phyloP scores from a whole-genome alignment of 2,797 vertebrate genomes.

The Hoplostethus atlanticus region DNA sequence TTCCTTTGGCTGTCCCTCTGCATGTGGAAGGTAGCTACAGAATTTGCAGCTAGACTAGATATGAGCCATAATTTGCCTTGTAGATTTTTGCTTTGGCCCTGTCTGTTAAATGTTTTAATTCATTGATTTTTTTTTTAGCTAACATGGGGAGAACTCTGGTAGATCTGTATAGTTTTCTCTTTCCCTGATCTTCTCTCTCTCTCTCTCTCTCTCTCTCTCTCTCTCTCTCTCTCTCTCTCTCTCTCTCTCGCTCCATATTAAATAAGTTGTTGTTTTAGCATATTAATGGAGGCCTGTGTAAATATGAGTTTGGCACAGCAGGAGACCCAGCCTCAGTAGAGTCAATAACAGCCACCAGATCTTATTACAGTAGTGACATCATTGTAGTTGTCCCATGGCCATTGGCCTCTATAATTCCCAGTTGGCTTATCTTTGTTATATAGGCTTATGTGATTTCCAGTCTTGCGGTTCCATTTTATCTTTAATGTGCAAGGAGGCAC shows the following conservation, averaged over 20 bases:
- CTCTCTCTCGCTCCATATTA: not conserved
- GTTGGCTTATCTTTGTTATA: conserved; percentile 21
- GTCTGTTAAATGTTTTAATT: not conserved
- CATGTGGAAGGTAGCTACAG: conserved; percentile 10
- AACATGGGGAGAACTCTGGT: not conserved
- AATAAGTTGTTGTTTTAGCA: conserved; percentile 52
- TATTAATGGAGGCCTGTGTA: conserved; percentile 56
- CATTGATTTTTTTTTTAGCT: not conserved
- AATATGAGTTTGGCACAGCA: conserved; percentile 65
- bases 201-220: too few species aligned
- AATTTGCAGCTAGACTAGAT: not conserved
- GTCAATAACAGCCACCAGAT: conserved; percentile 56
- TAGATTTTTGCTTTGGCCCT: not conserved
- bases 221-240: not conserved
- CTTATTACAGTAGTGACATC: conserved; percentile 62
- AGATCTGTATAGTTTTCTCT: not conserved
- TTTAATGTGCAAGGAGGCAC: conserved; percentile 32
- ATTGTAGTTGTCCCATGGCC: conserved; percentile 22
- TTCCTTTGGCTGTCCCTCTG: not conserved
- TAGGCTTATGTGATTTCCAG: conserved; percentile 27
- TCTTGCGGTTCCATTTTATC: conserved; percentile 27
- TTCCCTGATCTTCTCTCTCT: not conserved
- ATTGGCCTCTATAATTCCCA: conserved; percentile 28
- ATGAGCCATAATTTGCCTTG: not conserved
- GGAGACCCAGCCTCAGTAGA: conserved; percentile 52